Base-by-base conservation (phyloP, 2,888 invertebrate genomes). In the Macrosoma leucophasiata region DNA sequence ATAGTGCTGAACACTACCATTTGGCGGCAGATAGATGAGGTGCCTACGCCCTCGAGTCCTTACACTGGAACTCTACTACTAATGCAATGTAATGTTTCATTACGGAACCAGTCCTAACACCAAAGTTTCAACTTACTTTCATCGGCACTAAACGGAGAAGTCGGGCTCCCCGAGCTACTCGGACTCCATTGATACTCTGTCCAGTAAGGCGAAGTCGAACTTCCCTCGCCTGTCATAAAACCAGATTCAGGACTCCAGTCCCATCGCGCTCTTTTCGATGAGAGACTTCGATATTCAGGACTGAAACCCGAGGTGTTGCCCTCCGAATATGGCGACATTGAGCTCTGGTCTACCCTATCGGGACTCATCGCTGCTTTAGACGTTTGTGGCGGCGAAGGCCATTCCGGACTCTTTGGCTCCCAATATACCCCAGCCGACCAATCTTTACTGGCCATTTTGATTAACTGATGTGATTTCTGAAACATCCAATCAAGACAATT, bases 141-240 rank as follows among this genome's bases (percentile, higher is more conserved):
- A 55, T 71, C 65, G 13, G 43, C 38, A 46, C 79, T 81, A 36
- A 69, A 65, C 8, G 77, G 86, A 15, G 88, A 87, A 2, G 76
- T 73, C n/a, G 85, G 75, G 11, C 85, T 75, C 4, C 71, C 67
- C 8, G 82, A 76, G 53, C 86, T 86, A 13, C 69, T 70, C 1
- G 87, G 86, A 46, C 87, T 88, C 86, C 86, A 87, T 44, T 86
- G 84, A 41, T 78, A 85, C 9, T 79, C 74, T 6, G 67, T 69
- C 67, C 75, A 70, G 32, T 69, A 57, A 1, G 77, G 69, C 2
- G 81, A 79, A 6, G 65, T 50, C 2, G 63, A 59, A 38, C 70
- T 68, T 3, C 69, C 58, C 31, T 78, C 75, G 2, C 77, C 73
- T 2, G 70, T 61, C 43, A 77, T 65, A 7, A 72, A 44, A 0